Base-by-base conservation (phyloP, 2,113 vertebrate species). In the Noturus placidus region DNA sequence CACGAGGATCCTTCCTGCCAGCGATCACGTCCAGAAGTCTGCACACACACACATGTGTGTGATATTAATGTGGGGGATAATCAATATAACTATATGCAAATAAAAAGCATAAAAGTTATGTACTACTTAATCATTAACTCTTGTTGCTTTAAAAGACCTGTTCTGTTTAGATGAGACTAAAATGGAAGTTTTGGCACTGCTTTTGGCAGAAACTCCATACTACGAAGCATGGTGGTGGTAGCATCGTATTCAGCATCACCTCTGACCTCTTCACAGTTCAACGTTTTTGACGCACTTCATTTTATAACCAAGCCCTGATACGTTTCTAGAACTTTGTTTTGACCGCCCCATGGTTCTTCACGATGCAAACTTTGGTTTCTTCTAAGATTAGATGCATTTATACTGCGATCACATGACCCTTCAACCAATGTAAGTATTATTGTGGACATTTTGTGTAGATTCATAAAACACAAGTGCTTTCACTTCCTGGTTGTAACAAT, bases 21-120 rank as follows among this genome's bases (percentile, higher is more conserved):
- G 96, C 94, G 4, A 96, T 93, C 7, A 96, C 92, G 84, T 96
- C 96, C 74, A 96, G 91, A 70, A 96, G 92, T 42, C 95, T 96
- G 56, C 13, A 61, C 57, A 70, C 38, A 82, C 57, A 86, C 74
- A 69, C 25, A 72, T 20, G 50, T 19, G 11, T 52, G 11, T 52
- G 11, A 13, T 52, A 54, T 14, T 57, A 15, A 57, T 6, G 56
- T 57, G 17, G 17, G 4, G 56, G 2, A 15, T 20, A 20, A 57
- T 57, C 19, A 5, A 19, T 57, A 57, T 57, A 57, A 57, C 19
- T 57, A 57, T 57, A 20, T 57, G 17, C 56, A 22, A 59, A 59
- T 59, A 25, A 59, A 59, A 22, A 8, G 20, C 57, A 59, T 56
- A 19, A 56, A 56, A 56, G 54, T 56, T 56, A 14, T 5, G 9